phyloP scores from a whole-genome alignment of 2,888 invertebrate species.

The Diarsia mendica region DNA sequence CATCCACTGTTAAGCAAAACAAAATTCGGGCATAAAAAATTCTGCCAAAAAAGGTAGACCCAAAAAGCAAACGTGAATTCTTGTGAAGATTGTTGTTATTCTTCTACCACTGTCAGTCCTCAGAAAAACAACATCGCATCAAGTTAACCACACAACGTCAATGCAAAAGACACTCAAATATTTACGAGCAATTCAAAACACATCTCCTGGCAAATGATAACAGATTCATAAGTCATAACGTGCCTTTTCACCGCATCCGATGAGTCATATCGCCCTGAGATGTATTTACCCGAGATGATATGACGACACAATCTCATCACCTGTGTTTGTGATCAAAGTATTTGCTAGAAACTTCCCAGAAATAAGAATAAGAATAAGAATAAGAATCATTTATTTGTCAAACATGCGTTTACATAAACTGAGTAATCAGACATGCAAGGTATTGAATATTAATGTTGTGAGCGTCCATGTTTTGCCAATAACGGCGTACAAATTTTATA shows the following conservation, averaged over 20 bases:
- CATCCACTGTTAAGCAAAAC: too few species aligned
- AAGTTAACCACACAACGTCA: neutral
- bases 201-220: conserved; percentile 43
- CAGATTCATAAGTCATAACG: conserved; percentile 20
- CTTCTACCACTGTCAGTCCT: neutral
- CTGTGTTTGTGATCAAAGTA: conserved; percentile 39
- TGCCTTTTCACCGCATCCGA: conserved; percentile 36
- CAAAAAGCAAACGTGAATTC: too few species aligned
- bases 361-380: too few species aligned
- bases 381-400: too few species aligned
- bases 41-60: too few species aligned
- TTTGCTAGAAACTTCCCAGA: conserved; percentile 39
- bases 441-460: too few species aligned
- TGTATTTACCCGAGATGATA: conserved; percentile 35
- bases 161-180: conserved; percentile 2
- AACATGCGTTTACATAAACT: too few species aligned
- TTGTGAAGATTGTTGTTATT: too few species aligned
- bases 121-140: neutral
- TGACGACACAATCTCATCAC: conserved; percentile 28
- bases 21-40: too few species aligned
- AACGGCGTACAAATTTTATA: too few species aligned
- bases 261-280: conserved; percentile 46
- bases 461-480: too few species aligned
- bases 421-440: too few species aligned
- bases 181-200: neutral